Conservation (phyloP, 1,140 invertebrate genomes). For the Antheraea mylitta region DNA sequence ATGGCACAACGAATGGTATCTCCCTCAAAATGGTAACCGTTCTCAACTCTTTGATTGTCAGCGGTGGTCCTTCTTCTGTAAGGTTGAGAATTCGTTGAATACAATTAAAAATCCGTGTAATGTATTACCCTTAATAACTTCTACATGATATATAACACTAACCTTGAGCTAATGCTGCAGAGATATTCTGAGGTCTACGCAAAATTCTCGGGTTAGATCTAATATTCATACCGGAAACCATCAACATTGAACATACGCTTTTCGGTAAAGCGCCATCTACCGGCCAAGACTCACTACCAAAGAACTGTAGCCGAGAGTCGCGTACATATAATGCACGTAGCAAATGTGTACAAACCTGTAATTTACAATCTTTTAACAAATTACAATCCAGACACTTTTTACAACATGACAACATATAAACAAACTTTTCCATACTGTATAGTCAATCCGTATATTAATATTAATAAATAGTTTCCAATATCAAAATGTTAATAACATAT, state of each 20-base stretch:
- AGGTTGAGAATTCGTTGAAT: slow-evolving; percentile 7
- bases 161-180: slow-evolving; percentile 26
- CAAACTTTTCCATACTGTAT: too few species aligned
- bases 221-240: background rate
- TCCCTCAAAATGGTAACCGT: slow-evolving; percentile 93
- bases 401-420: too few species aligned
- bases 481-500: too few species aligned
- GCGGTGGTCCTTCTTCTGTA: slow-evolving; percentile 85
- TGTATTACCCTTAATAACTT: background rate
- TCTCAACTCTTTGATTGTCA: slow-evolving; percentile 93
- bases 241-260: slow-evolving; percentile 28
- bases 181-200: slow-evolving; percentile 18
- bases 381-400: too few species aligned
- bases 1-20: slow-evolving; percentile 95
- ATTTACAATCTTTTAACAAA: background rate
- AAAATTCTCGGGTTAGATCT: background rate
- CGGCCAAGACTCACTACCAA: slow-evolving; percentile 43
- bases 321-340: slow-evolving; percentile 89
- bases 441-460: too few species aligned
- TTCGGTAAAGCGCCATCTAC: slow-evolving; percentile 34
- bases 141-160: background rate
- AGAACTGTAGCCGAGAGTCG: slow-evolving; percentile 82
- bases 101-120: background rate
- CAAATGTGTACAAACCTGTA: slow-evolving; percentile 83
- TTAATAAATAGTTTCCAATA: too few species aligned